A percentile compares a stretch with the other conserved stretches of the same genome.
Evolutionary conservation across 2,888 invertebrate species (phyloP).

Genomic region (Auanema sp.): DNA sequence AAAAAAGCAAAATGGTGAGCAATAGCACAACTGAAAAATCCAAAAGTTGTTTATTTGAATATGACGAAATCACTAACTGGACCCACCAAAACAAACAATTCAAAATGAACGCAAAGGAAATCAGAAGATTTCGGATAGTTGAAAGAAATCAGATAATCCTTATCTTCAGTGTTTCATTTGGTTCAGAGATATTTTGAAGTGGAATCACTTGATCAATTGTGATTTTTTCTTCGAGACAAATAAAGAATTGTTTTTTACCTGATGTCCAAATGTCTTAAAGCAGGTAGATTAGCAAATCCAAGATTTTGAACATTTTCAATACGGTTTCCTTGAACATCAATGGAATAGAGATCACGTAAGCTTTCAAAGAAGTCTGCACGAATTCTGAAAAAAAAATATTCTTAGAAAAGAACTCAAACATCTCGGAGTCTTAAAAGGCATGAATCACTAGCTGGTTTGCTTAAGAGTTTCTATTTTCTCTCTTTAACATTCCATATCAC

Average conservation of each 20-base stretch:
- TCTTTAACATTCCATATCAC: no score
- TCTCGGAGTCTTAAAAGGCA: neutral
- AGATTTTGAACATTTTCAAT: conserved; percentile 57
- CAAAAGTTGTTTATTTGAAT: no score
- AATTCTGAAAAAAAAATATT: conserved; percentile 47
- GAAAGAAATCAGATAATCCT: no score
- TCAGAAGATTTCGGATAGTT: no score
- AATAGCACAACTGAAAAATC: no score
- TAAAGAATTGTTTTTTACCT: conserved; percentile 35
- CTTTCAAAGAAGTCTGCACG: conserved; percentile 62
- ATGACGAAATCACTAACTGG: no score
- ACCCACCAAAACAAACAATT: no score
- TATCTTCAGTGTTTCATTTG: no score
- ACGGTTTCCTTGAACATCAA: conserved; percentile 63
- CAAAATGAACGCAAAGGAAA: no score
- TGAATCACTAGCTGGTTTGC: neutral
- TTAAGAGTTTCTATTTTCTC: neutral
- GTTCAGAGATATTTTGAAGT: no score
- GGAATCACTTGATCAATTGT: no score
- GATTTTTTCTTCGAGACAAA: neutral
- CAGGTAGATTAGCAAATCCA: conserved; percentile 62
- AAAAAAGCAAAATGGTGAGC: no score
- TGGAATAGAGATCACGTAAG: conserved; percentile 59
- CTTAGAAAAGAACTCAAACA: neutral
- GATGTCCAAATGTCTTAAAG: conserved; percentile 62